Evolutionary conservation across 2,888 invertebrate genomes (phyloP).

Genomic region (Eremobia ochroleuca): DNA sequence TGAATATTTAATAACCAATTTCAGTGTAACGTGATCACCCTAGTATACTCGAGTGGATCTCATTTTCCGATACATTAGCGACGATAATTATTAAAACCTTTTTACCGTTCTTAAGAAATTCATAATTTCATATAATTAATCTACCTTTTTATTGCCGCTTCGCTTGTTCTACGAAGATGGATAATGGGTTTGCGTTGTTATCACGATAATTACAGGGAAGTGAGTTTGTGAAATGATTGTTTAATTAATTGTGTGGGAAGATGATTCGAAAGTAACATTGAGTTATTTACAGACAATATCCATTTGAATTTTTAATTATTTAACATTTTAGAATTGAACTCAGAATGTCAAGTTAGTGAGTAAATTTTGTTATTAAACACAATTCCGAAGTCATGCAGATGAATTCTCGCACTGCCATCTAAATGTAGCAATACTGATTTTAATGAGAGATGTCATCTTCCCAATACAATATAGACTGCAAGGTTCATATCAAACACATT

Average conservation of each 20-base stretch:
- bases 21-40: conserved; percentile 1
- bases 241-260: conserved; percentile 24
- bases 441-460: not conserved
- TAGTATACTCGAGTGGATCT: conserved; percentile 34
- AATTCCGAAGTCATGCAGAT: not conserved
- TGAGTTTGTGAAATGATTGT: conserved; percentile 29
- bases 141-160: conserved; percentile 40
- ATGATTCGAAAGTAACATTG: conserved; percentile 18
- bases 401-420: not conserved
- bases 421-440: too few species aligned
- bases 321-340: not conserved
- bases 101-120: conserved; percentile 28
- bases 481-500: not conserved
- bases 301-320: not conserved
- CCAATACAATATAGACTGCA: not conserved
- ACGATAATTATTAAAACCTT: conserved; percentile 41
- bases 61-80: conserved; percentile 55
- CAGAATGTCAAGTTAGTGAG: too few species aligned
- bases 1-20: conserved; percentile 40
- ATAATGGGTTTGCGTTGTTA: conserved; percentile 45
- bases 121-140: conserved; percentile 53
- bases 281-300: conserved; percentile 1
- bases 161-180: conserved; percentile 26
- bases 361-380: too few species aligned
- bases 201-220: conserved; percentile 31